phyloP scores from a whole-genome alignment of 2,888 invertebrate genomes.

The Pollenia angustigena region DNA sequence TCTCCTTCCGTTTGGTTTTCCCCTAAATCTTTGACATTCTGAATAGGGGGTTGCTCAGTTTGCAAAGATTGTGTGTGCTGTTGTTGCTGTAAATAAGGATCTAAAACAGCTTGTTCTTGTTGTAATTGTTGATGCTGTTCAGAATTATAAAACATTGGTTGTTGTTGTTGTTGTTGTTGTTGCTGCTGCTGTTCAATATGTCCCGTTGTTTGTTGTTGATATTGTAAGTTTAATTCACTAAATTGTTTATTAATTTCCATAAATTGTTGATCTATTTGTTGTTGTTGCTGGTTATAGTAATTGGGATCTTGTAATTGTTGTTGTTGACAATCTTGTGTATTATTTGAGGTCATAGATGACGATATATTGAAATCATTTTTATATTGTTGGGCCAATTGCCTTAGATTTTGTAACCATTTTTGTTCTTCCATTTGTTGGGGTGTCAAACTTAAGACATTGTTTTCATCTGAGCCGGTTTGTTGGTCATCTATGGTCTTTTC shows the following conservation, averaged over 20 bases:
- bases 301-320: conserved; percentile 59
- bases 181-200: conserved; percentile 69
- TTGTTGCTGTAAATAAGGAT: conserved; percentile 32
- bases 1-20: conserved; percentile 32
- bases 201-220: conserved; percentile 66
- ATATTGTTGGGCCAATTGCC: conserved; percentile 77
- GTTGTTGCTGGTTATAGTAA: conserved; percentile 76
- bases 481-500: conserved; percentile 82
- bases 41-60: conserved; percentile 17
- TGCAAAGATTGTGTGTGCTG: conserved; percentile 45
- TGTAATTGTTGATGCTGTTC: conserved; percentile 70
- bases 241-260: conserved; percentile 83
- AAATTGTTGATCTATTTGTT: conserved; percentile 83
- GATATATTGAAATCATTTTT: conserved; percentile 58
- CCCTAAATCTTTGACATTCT: conserved; percentile 53
- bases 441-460: conserved; percentile 66
- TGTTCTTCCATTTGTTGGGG: conserved; percentile 80
- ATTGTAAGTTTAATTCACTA: conserved; percentile 82
- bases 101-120: conserved; percentile 14
- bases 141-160: conserved; percentile 65
- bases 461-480: conserved; percentile 78
- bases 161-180: conserved; percentile 49
- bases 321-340: conserved; percentile 22
- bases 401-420: conserved; percentile 83
- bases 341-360: conserved; percentile 63